phyloP scores from a whole-genome alignment of 1,140 invertebrate species.

The Sinella curviseta region DNA sequence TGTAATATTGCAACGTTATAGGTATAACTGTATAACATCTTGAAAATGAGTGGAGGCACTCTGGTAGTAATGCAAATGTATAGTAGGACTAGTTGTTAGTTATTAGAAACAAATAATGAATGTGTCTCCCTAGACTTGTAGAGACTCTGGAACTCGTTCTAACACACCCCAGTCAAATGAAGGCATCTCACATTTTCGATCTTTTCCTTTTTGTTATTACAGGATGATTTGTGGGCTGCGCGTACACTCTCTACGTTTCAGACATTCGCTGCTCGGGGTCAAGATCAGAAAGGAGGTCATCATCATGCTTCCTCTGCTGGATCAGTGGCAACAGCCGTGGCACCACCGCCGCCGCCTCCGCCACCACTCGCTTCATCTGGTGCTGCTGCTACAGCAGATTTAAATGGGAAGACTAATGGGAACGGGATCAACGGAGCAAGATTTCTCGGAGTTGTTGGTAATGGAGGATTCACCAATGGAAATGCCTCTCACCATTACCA shows the following conservation, averaged over 20 bases:
- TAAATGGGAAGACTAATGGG: not conserved
- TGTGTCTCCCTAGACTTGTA: not conserved
- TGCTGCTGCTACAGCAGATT: not conserved
- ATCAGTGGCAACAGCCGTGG: conserved; percentile 21
- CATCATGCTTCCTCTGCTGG: conserved; percentile 21
- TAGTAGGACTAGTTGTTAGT: no score
- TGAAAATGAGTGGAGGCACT: no score
- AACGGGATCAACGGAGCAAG: not conserved
- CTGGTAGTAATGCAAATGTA: no score
- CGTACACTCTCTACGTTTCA: conserved; percentile 54
- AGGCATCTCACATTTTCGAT: no score
- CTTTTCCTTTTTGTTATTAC: conserved; percentile 19
- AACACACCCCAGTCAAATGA: no score
- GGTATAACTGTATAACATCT: no score
- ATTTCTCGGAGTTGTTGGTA: not conserved
- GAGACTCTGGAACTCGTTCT: not conserved
- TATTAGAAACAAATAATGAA: conserved; percentile 9
- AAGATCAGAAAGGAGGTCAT: conserved; percentile 29
- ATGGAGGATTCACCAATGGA: not conserved
- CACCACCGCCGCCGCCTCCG: not conserved
- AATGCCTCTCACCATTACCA: not conserved
- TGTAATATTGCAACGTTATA: no score
- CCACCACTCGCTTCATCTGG: not conserved
- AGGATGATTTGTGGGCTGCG: conserved; percentile 53
- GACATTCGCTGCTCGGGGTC: conserved; percentile 52